Evolutionary conservation across 2,888 invertebrate species (phyloP).

Genomic region (Drosophila bunnanda): DNA sequence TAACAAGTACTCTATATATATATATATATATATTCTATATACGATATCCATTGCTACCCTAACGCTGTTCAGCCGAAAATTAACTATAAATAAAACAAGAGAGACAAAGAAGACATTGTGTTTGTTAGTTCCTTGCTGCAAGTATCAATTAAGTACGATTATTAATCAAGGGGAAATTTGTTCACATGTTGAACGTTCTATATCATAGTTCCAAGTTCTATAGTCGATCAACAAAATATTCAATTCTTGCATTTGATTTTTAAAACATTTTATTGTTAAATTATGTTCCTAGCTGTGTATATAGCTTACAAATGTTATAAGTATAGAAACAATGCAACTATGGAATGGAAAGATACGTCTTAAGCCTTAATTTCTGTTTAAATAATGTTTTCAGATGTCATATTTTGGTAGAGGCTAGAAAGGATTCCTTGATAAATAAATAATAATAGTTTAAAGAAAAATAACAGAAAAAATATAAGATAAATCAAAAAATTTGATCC

Average conservation of each 20-base stretch:
- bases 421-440: not conserved
- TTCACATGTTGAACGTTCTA: not conserved
- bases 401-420: not conserved
- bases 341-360: not conserved
- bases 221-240: no score
- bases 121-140: not conserved
- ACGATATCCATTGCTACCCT: constrained; percentile 3
- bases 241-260: not conserved
- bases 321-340: not conserved
- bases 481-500: no score
- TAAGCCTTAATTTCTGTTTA: not conserved
- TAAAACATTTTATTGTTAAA: not conserved
- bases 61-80: constrained; percentile 6
- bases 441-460: not conserved
- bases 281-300: not conserved
- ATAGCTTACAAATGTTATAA: no score
- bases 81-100: constrained; percentile 22
- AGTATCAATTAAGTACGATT: not conserved
- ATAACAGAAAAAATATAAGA: not conserved
- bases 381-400: not conserved
- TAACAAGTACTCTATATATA: constrained; percentile 2
- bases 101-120: not conserved
- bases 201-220: no score
- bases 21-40: constrained; percentile 1
- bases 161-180: not conserved